Percentiles rank a stretch among this genome's conserved stretches.
Evolutionary conservation across 2,888 invertebrate genomes (phyloP).

Genomic region (Erannis defoliaria): DNA sequence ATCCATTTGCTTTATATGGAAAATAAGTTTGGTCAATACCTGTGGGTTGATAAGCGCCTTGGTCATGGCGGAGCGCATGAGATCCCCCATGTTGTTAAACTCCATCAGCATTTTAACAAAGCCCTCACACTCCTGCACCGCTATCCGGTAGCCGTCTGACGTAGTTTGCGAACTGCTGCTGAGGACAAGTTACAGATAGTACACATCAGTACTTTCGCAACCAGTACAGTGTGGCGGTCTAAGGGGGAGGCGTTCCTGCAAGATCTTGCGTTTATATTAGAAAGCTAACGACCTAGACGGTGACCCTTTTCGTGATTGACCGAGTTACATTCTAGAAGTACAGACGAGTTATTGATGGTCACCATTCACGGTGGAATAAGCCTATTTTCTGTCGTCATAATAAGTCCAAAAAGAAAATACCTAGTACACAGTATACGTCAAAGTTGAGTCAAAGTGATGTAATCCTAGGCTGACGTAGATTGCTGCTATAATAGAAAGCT

Average conservation of each 20-base stretch:
- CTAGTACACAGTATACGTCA: neutral
- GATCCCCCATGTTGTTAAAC: slow-evolving; percentile 98
- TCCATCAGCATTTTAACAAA: slow-evolving; percentile 97
- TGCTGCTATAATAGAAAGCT: slow-evolving; percentile 1
- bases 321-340: too few species aligned
- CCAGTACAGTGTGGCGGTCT: too few species aligned
- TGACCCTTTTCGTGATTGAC: too few species aligned
- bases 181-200: neutral
- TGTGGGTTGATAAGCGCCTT: slow-evolving; percentile 95
- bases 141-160: slow-evolving; percentile 89
- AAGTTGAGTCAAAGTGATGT: neutral
- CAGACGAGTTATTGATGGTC: too few species aligned
- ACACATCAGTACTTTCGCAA: neutral
- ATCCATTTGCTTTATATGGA: too few species aligned
- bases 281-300: too few species aligned
- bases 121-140: slow-evolving; percentile 94
- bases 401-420: neutral
- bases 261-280: too few species aligned
- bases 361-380: too few species aligned
- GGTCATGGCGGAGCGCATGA: slow-evolving; percentile 98
- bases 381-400: neutral
- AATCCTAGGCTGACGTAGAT: neutral
- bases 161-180: slow-evolving; percentile 70
- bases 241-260: too few species aligned
- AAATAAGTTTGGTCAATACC: too few species aligned